Conservation (phyloP, 2,888 invertebrate species). For the Caenorhabditis zanzibari region DNA sequence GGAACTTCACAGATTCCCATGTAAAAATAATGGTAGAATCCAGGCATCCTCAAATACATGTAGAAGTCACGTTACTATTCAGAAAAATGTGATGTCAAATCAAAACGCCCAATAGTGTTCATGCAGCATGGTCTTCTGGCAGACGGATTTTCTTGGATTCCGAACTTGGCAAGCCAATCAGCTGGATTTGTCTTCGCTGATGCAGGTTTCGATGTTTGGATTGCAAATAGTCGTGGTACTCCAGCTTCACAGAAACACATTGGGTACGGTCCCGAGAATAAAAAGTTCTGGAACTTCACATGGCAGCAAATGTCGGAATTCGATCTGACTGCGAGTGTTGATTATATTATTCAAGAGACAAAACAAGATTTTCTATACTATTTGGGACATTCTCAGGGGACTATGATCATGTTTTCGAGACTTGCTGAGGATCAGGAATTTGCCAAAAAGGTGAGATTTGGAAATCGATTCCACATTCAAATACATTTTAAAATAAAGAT, state of each 20-base stretch:
- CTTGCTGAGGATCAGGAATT: conserved; percentile 74
- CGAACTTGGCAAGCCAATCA: conserved; percentile 75
- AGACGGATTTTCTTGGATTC: conserved; percentile 77
- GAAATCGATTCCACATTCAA: too few species aligned
- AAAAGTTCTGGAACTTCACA: conserved; percentile 74
- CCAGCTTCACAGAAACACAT: conserved; percentile 88
- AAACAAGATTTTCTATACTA: conserved; percentile 87
- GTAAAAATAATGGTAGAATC: conserved; percentile 49
- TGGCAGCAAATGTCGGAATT: conserved; percentile 92
- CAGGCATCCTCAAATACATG: not conserved
- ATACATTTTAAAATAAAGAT: conserved; percentile 54
- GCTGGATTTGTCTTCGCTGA: conserved; percentile 83
- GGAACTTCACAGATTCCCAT: conserved; percentile 86
- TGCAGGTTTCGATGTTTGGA: conserved; percentile 89
- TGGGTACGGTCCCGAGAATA: conserved; percentile 84
- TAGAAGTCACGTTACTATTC: not conserved
- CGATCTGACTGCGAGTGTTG: conserved; percentile 91
- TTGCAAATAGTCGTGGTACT: conserved; percentile 91
- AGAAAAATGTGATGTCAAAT: conserved; percentile 39
- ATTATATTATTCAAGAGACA: conserved; percentile 87
- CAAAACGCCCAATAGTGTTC: conserved; percentile 76
- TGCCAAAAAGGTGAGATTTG: conserved; percentile 68
- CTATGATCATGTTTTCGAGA: conserved; percentile 81
- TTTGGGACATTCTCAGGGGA: conserved; percentile 91
- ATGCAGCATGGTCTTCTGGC: conserved; percentile 79